phyloP scores from a whole-genome alignment of 2,888 invertebrate species.

The Athripsodes cinereus region DNA sequence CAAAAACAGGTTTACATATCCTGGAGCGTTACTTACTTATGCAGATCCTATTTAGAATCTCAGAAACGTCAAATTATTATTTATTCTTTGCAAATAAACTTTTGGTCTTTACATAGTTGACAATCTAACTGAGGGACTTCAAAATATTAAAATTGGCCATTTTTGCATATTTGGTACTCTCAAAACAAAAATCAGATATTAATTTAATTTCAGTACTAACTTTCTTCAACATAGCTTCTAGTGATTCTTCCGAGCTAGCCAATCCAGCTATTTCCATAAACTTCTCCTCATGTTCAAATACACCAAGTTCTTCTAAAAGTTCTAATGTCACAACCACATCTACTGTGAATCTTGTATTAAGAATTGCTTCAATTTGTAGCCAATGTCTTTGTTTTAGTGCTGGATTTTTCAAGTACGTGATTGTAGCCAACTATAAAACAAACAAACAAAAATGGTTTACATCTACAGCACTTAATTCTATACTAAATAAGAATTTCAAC shows the following conservation, averaged over 20 bases:
- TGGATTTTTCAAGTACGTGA: slow-evolving; percentile 75
- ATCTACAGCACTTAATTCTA: not conserved
- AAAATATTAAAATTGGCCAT: too few species aligned
- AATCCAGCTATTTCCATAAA: slow-evolving; percentile 82
- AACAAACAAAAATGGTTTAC: not conserved
- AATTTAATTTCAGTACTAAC: slow-evolving; percentile 34
- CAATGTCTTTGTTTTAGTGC: slow-evolving; percentile 76
- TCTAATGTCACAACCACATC: slow-evolving; percentile 62
- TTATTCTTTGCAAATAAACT: not conserved
- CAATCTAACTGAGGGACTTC: too few species aligned
- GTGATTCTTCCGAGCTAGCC: slow-evolving; percentile 80
- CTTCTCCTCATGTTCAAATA: slow-evolving; percentile 65
- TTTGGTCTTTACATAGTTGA: not conserved
- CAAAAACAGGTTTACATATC: too few species aligned
- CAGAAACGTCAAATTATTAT: too few species aligned
- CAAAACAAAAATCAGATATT: not conserved
- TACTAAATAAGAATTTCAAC: not conserved
- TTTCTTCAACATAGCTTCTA: slow-evolving; percentile 74
- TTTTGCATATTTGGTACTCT: too few species aligned
- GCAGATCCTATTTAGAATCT: too few species aligned
- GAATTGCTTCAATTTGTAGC: slow-evolving; percentile 69
- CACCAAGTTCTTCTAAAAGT: slow-evolving; percentile 64
- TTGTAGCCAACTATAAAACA: slow-evolving; percentile 59
- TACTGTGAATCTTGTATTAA: slow-evolving; percentile 66
- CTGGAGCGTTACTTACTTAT: too few species aligned